Evolutionary conservation across 2,113 vertebrate genomes (phyloP), one percentile per base, ranked within the genome.

Genomic region (Deroptyus accipitrinus): DNA sequence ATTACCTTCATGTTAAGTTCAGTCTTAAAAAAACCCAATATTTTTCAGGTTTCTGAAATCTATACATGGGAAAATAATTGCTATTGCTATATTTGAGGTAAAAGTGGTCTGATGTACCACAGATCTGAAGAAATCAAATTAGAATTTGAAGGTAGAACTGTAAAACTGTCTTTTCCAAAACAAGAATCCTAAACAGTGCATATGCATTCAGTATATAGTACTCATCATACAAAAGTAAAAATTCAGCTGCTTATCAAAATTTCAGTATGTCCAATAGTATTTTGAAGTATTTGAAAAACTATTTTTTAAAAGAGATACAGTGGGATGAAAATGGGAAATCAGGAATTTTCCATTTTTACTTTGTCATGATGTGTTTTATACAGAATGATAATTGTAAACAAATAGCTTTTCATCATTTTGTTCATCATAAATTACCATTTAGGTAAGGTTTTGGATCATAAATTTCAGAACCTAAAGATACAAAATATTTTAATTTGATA

Each of bases 321-420:
- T 76, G 74, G 23, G 35, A 61, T 64, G 51, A 89, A 95, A 89
- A 90, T 67, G 48, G 37, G 39, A 84, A 94, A 86, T 79, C 0
- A 0, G 35, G 52, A 87, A 22, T 90, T 95, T 88, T 96, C 68
- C 35, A 68, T 85, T 95, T 95, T 90, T 87, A 62, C 44, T 76
- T 90, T 89, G 39, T 89, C 28, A 41, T 61, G 2, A 52, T 87
- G 27, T 76, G 12, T 73, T 87, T 95, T 79, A 72, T 85, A 39
- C 10, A 63, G 39, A 61, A 61, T 39, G 20, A n/a, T 55, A 79
- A 76, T 27, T 91, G 44, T 87, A 86, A 92, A 85, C 24, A 91
- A 75, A 63, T 20, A 64, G 10, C 3, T 91, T 82, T 81, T 89
- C 48, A 79, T 79, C 2, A 61, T 79, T 84, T 92, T 93, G 17